phyloP scores from a whole-genome alignment of 2,113 vertebrate genomes.

The Thomomys bottae region DNA sequence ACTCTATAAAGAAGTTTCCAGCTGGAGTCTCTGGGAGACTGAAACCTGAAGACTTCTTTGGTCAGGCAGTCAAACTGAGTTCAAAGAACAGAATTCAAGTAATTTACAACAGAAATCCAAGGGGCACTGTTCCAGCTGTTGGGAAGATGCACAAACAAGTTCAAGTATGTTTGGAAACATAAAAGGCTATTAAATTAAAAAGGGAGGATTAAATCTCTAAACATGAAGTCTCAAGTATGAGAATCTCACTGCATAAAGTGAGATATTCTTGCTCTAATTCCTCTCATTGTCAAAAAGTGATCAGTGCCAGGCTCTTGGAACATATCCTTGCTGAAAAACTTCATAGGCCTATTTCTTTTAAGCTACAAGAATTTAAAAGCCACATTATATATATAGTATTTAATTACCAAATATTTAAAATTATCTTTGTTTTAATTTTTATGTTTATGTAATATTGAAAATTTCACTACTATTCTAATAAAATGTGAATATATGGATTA shows the following conservation, averaged over 20 bases:
- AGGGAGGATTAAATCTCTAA: background rate
- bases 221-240: background rate
- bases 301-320: background rate
- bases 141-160: background rate
- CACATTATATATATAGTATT: too few relatives aligned
- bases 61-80: background rate
- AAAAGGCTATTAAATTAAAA: background rate
- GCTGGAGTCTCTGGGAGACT: slow-evolving; percentile 96
- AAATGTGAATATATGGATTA: too few relatives aligned
- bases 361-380: too few relatives aligned
- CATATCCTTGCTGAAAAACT: background rate
- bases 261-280: background rate
- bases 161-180: background rate
- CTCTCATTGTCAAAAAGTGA: background rate
- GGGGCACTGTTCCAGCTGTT: background rate
- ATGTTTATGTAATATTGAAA: too few relatives aligned
- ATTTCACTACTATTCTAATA: too few relatives aligned
- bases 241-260: background rate
- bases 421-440: too few relatives aligned
- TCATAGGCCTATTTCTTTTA: background rate
- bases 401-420: too few relatives aligned
- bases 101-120: background rate
- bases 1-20: slow-evolving; percentile 95
- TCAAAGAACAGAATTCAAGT: background rate
- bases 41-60: slow-evolving; percentile 87